Conservation (phyloP, 2,113 vertebrate genomes). For the Cololabis saira region DNA sequence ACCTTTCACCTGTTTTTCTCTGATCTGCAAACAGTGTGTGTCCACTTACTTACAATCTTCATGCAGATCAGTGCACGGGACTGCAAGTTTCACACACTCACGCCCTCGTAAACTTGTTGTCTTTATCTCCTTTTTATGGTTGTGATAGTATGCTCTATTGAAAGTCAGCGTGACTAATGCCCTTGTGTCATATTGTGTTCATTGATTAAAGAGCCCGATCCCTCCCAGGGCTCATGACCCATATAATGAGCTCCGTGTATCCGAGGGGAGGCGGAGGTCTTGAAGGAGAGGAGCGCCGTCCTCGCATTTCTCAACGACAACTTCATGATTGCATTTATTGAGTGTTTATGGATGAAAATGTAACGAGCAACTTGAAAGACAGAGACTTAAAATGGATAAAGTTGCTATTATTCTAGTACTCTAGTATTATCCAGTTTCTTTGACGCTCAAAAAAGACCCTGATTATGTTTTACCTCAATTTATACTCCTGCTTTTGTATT, state of each 20-base stretch:
- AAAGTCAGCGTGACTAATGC: constrained; percentile 58
- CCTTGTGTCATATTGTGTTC: constrained; percentile 45
- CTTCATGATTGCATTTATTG: constrained; percentile 43
- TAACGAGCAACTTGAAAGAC: too few species aligned
- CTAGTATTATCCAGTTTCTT: too few species aligned
- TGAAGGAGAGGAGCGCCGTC: constrained; percentile 33
- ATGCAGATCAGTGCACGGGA: neutral
- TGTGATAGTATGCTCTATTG: constrained; percentile 14
- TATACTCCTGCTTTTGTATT: constrained; percentile 7
- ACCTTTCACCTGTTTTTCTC: constrained; percentile 26
- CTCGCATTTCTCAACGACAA: constrained; percentile 54
- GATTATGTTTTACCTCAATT: constrained; percentile 1
- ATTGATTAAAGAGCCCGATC: constrained; percentile 64
- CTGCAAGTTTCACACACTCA: constrained; percentile 2
- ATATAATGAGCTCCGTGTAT: constrained; percentile 63
- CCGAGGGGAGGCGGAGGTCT: constrained; percentile 16
- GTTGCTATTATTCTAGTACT: too few species aligned
- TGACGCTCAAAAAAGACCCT: too few species aligned
- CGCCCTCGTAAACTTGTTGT: neutral
- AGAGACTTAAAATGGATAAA: too few species aligned
- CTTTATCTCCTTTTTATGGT: constrained; percentile 20
- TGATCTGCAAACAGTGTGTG: neutral
- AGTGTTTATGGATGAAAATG: neutral
- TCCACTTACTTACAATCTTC: neutral
- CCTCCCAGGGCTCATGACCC: constrained; percentile 54